Evolutionary conservation across 2,888 invertebrate species (phyloP), one percentile per base, ranked within the genome.

Genomic region (Teleiodes luculella): DNA sequence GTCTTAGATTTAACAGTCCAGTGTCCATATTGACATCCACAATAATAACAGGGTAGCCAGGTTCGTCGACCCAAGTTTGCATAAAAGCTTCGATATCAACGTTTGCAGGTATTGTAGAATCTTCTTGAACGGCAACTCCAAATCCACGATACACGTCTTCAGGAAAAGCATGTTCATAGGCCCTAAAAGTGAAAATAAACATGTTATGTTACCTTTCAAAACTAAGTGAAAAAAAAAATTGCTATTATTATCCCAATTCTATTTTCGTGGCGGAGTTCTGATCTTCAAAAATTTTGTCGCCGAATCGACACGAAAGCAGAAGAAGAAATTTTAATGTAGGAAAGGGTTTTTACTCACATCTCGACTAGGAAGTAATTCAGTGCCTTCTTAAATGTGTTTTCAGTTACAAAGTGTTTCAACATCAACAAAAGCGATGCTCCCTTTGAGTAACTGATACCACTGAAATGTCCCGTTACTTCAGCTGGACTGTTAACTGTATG

Each of bases 401-500:
- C 78, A 3, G 92, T 92, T 30, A 94, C 74, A 13, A 91, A 80
- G 66, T 94, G 91, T 59, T 92, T 91, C 48, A 94, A 70, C 95
- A 95, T 95, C 31, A 93, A 90, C 14, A 95, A 83, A 1, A 94
- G 76, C 0, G 91, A 70, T 3, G 87, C 92, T 2, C 93, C 94
- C 73, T 95, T 95, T 13, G 91, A 90, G 67, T 95, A 95, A 3
- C 93, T 92, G 64, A 95, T 93, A 7, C 86, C 90, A 52, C 91
- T 91, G 65, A 95, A 95, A 76, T 93, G 92, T 0, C 85, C 89
- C 0, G 86, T 83, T 1, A 94, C 91, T 70, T 95, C 91, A 0
- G 83, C 65, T 0, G 93, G 93, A 0, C 91, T 91, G 55, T 90
- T 89, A 0, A 93, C 93, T 0, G 77, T 68, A 45, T 92, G 86